Percentiles rank a stretch among this genome's conserved stretches.
Conservation (phyloP, 2,113 vertebrate genomes). For the Psittacus erithacus region DNA sequence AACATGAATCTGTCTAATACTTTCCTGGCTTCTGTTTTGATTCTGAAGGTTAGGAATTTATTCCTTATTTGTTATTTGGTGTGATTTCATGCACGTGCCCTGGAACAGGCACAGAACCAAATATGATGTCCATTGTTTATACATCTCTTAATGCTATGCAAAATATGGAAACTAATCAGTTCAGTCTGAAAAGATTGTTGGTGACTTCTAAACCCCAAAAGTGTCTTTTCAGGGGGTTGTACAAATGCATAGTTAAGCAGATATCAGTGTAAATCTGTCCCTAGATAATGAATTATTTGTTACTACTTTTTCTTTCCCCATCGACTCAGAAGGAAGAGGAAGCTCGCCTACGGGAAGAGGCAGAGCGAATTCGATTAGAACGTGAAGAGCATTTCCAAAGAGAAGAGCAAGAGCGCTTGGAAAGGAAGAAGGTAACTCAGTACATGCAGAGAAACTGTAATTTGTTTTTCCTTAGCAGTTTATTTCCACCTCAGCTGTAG, state of each 20-base stretch:
- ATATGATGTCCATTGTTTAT: not conserved
- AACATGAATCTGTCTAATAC: not conserved
- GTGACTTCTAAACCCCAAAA: not conserved
- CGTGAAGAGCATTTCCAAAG: slow-evolving; percentile 94
- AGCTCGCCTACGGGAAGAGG: slow-evolving; percentile 86
- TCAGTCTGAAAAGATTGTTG: not conserved
- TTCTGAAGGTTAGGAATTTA: not conserved
- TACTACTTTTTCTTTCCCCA: not conserved
- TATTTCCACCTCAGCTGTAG: not conserved
- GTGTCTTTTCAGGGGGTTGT: not conserved
- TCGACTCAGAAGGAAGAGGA: slow-evolving; percentile 87
- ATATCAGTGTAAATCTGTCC: not conserved
- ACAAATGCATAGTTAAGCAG: not conserved
- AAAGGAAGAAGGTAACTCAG: slow-evolving; percentile 90
- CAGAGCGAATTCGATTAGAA: slow-evolving; percentile 83
- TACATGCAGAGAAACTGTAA: not conserved
- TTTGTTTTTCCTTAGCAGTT: not conserved
- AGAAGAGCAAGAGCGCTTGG: slow-evolving; percentile 93
- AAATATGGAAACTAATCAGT: not conserved
- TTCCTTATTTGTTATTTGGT: not conserved
- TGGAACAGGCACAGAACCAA: not conserved
- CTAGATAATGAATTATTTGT: not conserved
- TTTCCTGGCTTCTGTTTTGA: not conserved
- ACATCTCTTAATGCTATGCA: not conserved
- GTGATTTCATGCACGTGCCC: not conserved